These are phyloP conservation scores for Elysia chlorotica DNA, from an alignment of 1,140 invertebrate genomes.

Conservation along the genomic window DNA sequence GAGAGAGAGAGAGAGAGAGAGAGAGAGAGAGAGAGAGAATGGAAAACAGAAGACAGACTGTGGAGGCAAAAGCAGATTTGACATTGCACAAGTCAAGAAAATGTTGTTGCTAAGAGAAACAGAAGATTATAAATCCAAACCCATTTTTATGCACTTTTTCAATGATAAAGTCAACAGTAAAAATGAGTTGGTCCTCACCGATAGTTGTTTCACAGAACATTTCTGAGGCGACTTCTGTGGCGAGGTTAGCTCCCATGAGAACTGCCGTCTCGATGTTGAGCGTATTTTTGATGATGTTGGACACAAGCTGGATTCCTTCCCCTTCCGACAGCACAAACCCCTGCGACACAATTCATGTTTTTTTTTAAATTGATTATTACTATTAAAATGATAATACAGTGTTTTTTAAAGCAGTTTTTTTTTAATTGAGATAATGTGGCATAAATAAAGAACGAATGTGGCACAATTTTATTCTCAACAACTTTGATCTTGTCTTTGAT, in stretches of 20 bases:
- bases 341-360: slow-evolving; percentile 28
- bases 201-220: slow-evolving; percentile 99
- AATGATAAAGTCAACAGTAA: no score
- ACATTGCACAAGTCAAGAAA: no score
- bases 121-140: no score
- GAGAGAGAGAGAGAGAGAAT: no score
- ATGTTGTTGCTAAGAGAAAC: no score
- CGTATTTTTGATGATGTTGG: slow-evolving; percentile 38
- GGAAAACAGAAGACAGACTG: no score
- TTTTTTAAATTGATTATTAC: neutral
- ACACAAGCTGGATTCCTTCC: slow-evolving; percentile 42
- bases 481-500: neutral
- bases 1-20: no score
- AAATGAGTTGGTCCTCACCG: no score
- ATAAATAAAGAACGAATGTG: neutral
- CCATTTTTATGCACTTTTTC: no score
- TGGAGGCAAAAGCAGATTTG: no score
- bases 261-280: slow-evolving; percentile 72
- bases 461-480: neutral
- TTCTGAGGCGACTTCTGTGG: slow-evolving; percentile 91
- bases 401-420: neutral
- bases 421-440: neutral
- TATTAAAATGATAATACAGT: neutral
- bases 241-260: slow-evolving; percentile 98
- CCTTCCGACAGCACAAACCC: slow-evolving; percentile 45